Percentiles rank a stretch among this genome's conserved stretches.
Evolutionary conservation across 1,140 invertebrate species (phyloP).

Genomic region (Radopholus similis): DNA sequence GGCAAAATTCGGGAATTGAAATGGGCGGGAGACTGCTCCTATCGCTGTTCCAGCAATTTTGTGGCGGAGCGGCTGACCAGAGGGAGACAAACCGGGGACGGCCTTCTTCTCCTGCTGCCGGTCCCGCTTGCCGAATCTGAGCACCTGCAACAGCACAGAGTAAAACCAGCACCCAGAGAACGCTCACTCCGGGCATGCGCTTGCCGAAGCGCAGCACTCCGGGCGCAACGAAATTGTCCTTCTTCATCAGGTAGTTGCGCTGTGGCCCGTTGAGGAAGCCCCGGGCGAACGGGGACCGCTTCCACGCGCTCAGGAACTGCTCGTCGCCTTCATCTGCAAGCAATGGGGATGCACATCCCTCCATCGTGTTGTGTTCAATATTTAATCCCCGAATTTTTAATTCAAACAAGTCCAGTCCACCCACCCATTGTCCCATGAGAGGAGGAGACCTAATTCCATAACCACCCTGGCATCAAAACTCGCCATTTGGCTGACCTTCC

Average conservation of each 20-base stretch:
- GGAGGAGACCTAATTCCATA: too few relatives aligned
- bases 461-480: neutral
- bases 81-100: neutral
- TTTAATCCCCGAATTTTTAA: too few relatives aligned
- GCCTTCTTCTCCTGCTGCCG: slow-evolving; percentile 10
- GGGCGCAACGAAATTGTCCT: slow-evolving; percentile 13
- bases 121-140: slow-evolving; percentile 21
- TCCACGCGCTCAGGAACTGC: slow-evolving; percentile 3
- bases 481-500: neutral
- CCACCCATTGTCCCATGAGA: too few relatives aligned
- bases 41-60: too few relatives aligned
- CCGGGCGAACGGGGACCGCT: neutral
- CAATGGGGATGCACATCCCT: too few relatives aligned
- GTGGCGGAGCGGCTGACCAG: too few relatives aligned
- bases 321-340: neutral
- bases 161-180: neutral
- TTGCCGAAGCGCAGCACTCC: slow-evolving; percentile 24
- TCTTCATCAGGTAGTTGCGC: neutral
- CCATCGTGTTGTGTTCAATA: too few relatives aligned
- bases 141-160: slow-evolving; percentile 8
- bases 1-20: too few relatives aligned
- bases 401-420: too few relatives aligned
- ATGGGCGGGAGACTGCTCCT: too few relatives aligned
- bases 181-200: slow-evolving; percentile 2
- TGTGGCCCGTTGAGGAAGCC: neutral